Base-by-base conservation (phyloP, 2,113 vertebrate species). In the Irena cyanogastra region DNA sequence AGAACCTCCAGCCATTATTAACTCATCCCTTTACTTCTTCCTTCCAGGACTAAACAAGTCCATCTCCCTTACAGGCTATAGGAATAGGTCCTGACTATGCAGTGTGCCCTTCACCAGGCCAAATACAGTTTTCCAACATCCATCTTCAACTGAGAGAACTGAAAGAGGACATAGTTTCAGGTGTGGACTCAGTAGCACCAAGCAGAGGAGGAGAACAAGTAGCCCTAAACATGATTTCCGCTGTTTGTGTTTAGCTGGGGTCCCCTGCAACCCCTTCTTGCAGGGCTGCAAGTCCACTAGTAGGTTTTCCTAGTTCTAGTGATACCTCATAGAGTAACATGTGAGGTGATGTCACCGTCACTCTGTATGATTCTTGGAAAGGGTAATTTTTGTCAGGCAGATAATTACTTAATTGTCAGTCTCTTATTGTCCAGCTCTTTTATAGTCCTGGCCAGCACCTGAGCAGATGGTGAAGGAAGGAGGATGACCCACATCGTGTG, bases 131-230 rank as follows among this genome's bases (percentile, higher is more conserved):
- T 61, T 71, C 59, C 75, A 61, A 12, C 19, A 61, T 11, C 17
- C 1, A 0, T 49, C 30, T 81, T 66, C 15, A 77, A 57, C 15
- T 0, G 0, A 47, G 31, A 75, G 26, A 81, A 42, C 6, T 1
- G 0, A 57, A 85, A 81, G 53, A 63, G 31, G 39, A 49, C 39
- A 15, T 30, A 8, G 6, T 47, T 77, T 72, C 54, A 85, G n/a
- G 31, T 59, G 12, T 24, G 50, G 44, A 69, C 28, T 59, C 22
- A 45, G 33, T 30, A 74, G 39, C 23, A 88, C n/a, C 37, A 57
- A 64, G 49, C 21, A 70, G 28, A 75, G 27, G 13, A 54, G 13
- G 11, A 72, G 35, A 74, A 83, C 22, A 57, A 63, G 44, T 23
- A 83, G 45, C 11, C 22, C 52, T 19, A 30, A 33, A 61, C 3